Evolutionary conservation across 2,113 vertebrate species (phyloP), one percentile per base, ranked within the genome.

Genomic region (Trogon melanurus): DNA sequence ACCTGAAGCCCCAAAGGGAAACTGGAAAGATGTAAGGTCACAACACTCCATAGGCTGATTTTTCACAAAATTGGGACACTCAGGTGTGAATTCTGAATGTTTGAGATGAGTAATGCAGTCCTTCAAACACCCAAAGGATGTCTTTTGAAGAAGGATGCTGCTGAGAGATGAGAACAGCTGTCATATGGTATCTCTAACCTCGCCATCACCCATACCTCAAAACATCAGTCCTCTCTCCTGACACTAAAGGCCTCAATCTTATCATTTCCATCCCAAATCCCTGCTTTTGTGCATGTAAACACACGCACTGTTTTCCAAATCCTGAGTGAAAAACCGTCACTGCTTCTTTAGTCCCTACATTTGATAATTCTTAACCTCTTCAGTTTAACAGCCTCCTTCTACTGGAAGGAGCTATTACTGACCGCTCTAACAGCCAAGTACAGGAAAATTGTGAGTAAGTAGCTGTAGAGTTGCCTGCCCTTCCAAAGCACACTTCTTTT

Each of bases 151-250:
- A 70, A 15, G 84, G 47, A 66, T 15, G n/a, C 45, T 85, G 45
- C 54, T 72, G 27, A 13, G 79, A 71, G 20, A 44, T 1, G 1
- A 44, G 15, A 76, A 61, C 36, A 78, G 44, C 56, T 58, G 67
- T 53, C 30, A 53, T 0, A 45, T 0, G 2, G 36, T 60, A 45
- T 48, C 48, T 64, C 53, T 27, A 65, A 45, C 36, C 48, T 57
- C 11, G 0, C 15, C 3, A 13, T 38, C 34, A 75, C 26, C 25
- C 2, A 0, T 3, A 23, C 34, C 6, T 44, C 26, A 74, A 32
- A 60, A 9, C 15, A 30, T 45, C 45, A 20, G n/a, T 29, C 18
- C 41, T 13, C 19, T 16, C 58, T 57, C 15, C 62, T 38, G 73
- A 44, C 38, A 23, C 62, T 45, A 34, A 79, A 20, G 16, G 60